A percentile compares a stretch with the other conserved stretches of the same genome.
Conservation (phyloP, 92 coral and sea anemone genomes). For the Isaurus tuberculatus region DNA sequence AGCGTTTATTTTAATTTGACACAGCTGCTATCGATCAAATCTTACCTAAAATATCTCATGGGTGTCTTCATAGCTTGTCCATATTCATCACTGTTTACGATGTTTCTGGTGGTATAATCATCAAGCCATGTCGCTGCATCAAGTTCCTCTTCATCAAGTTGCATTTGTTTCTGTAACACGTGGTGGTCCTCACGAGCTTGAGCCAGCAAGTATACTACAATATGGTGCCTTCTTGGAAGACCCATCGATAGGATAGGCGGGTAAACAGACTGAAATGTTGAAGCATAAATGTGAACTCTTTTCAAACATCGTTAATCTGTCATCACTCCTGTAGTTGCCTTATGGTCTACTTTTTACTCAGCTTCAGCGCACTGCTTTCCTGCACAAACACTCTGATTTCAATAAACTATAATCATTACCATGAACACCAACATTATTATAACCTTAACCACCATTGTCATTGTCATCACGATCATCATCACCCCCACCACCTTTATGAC, state of each 20-base stretch:
- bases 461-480: too few relatives aligned
- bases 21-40: background rate
- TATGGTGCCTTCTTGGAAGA: slow-evolving; percentile 88
- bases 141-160: slow-evolving; percentile 68
- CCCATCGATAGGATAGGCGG: slow-evolving; percentile 84
- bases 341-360: too few relatives aligned
- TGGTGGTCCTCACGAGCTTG: slow-evolving; percentile 64
- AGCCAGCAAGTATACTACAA: slow-evolving; percentile 91
- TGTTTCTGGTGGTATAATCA: slow-evolving; percentile 58
- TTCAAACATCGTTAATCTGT: background rate
- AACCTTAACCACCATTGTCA: too few relatives aligned
- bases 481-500: too few relatives aligned
- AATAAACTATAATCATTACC: too few relatives aligned
- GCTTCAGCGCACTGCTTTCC: too few relatives aligned
- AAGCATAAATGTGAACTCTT: background rate
- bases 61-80: slow-evolving; percentile 82
- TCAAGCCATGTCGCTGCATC: slow-evolving; percentile 95
- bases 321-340: too few relatives aligned
- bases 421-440: too few relatives aligned
- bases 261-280: slow-evolving; percentile 79
- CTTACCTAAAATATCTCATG: slow-evolving; percentile 81
- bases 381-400: too few relatives aligned
- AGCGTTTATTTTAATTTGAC: too few relatives aligned
- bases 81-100: slow-evolving; percentile 85
- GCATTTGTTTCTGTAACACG: slow-evolving; percentile 61